These are phyloP conservation scores for Coracias cyanogaster DNA, from an alignment of 2,797 vertebrate species.

Conservation along the genomic window DNA sequence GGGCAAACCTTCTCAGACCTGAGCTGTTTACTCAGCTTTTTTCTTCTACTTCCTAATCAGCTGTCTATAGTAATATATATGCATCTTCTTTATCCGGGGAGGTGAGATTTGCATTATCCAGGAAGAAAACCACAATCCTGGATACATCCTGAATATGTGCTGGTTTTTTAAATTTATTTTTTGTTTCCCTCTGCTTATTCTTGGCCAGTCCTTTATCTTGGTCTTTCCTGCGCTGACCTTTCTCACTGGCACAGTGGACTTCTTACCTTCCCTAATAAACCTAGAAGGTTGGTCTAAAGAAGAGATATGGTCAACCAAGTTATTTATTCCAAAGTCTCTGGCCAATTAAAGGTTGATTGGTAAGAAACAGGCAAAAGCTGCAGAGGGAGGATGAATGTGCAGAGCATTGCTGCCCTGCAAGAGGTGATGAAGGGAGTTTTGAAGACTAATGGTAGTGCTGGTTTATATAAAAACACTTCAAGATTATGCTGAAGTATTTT, in stretches of 20 bases:
- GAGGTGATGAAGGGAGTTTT: neutral
- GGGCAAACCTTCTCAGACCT: neutral
- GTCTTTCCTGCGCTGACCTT: neutral
- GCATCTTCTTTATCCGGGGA: accelerated
- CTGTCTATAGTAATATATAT: neutral
- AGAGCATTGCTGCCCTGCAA: neutral
- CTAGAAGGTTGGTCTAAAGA: neutral
- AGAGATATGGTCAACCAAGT: neutral
- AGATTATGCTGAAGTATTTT: neutral
- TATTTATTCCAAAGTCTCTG: neutral
- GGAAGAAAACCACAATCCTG: neutral
- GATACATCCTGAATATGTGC: neutral
- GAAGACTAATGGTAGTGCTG: neutral
- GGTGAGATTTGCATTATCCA: neutral
- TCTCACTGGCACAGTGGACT: neutral
- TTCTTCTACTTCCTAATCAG: neutral
- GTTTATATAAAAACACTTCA: neutral
- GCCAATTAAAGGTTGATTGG: neutral
- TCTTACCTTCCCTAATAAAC: neutral
- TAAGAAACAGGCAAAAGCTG: neutral
- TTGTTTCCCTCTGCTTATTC: neutral
- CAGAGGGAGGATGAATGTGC: neutral
- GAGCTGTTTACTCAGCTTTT: neutral
- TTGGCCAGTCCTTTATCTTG: neutral
- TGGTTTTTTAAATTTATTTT: neutral